Conservation (phyloP, 2,113 vertebrate genomes). For the human region DNA sequence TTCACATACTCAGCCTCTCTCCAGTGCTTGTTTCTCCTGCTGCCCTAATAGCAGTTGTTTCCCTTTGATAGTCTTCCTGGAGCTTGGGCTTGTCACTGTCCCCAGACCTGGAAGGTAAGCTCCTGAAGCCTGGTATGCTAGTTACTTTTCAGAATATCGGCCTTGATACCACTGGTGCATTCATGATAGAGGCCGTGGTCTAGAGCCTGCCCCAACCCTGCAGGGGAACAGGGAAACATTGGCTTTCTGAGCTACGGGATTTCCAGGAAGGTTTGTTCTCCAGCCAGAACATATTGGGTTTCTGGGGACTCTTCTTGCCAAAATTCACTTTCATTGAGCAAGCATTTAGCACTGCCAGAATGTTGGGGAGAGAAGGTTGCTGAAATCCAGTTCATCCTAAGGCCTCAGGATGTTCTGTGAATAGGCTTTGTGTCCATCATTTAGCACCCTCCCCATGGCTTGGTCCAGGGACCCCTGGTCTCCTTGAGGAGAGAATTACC, state of each 20-base stretch:
- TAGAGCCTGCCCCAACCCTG: neutral
- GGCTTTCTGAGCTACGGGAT: neutral
- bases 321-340: neutral
- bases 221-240: neutral
- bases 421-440: neutral
- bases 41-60: neutral
- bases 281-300: neutral
- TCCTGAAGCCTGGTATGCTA: neutral
- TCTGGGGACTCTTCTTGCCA: neutral
- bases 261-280: neutral
- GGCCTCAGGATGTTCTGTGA: neutral
- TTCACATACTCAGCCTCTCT: neutral
- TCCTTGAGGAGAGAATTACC: neutral
- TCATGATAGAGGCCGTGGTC: neutral
- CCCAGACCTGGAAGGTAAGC: neutral
- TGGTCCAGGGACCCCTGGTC: neutral
- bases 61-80: neutral
- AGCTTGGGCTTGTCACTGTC: neutral
- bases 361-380: neutral
- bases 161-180: neutral
- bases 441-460: neutral
- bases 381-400: neutral
- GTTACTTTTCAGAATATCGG: neutral
- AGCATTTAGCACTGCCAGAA: neutral
- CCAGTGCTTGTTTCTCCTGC: neutral